Conservation (phyloP, 2,797 vertebrate species). For the Alcedo quadribrachys region DNA sequence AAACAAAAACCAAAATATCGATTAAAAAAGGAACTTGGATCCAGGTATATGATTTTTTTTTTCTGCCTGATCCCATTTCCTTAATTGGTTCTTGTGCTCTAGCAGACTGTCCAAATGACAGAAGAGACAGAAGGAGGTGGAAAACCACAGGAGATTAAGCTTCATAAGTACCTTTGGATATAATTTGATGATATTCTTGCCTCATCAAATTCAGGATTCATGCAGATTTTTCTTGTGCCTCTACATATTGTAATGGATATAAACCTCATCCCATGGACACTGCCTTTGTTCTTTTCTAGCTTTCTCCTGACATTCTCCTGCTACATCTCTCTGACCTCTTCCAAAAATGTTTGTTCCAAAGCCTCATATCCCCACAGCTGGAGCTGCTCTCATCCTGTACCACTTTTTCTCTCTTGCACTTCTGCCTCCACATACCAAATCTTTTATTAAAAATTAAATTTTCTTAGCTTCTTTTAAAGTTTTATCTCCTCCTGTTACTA, state of each 20-base stretch:
- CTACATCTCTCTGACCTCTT: neutral
- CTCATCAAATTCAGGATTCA: neutral
- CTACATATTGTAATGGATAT: neutral
- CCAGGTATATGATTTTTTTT: neutral
- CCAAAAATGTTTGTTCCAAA: neutral
- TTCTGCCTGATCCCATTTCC: neutral
- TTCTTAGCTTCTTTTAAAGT: neutral
- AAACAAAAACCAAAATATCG: too few relatives aligned
- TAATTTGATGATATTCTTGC: accelerated
- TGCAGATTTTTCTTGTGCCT: neutral
- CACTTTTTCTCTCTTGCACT: neutral
- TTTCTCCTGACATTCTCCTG: neutral
- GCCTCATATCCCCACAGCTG: neutral
- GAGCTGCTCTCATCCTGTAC: neutral
- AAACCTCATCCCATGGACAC: neutral
- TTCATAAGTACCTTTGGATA: neutral
- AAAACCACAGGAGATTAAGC: neutral
- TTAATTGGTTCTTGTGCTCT: neutral
- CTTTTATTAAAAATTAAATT: neutral
- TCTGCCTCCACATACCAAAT: neutral
- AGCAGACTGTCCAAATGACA: neutral
- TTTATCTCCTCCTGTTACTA: neutral
- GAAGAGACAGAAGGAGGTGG: neutral
- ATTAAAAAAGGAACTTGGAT: too few relatives aligned
- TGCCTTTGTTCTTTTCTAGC: neutral